Evolutionary conservation across 2,888 invertebrate species (phyloP), one percentile per base, ranked within the genome.

Genomic region (Nomada flava): DNA sequence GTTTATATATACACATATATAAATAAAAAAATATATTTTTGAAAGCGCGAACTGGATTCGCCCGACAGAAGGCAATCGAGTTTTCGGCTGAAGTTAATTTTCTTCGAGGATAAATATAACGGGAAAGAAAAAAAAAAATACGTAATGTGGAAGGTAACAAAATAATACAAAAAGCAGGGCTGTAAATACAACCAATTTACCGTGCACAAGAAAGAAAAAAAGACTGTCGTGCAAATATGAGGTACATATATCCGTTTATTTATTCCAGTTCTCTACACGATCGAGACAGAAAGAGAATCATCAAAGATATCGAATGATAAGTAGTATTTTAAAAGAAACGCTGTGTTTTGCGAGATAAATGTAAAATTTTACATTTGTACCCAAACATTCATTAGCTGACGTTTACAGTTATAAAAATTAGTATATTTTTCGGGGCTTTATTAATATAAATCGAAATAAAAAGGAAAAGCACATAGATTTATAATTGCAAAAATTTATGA

Each of bases 21-120:
- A 86, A 82, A 84, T 80, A 88, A 74, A 82, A 88, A 88, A 87
- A 84, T 90, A 88, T 90, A 86, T 91, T 89, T 91, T 90, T 89
- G 88, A 88, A 88, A 88, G 87, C 86, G 90, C 85, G 88, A 89
- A 90, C 89, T 90, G 89, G 89, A 90, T 90, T 91, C 86, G 88
- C 87, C 89, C 76, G 77, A 85, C 83, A 85, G 80, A 76, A 75
- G 85, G 83, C 84, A 84, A 89, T 89, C 88, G 87, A 87, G 84
- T 86, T 86, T 88, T 82, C 86, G 88, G 86, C 88, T 86, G 84
- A 85, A 84, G 75, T 86, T 84, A 77, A 85, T 79, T 81, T 82
- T 83, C 69, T 85, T 86, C 60, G 63, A 84, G 80, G 71, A 78
- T 71, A 71, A 82, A 85, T 55, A 74, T 72, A 55, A 85, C 76